Evolutionary conservation across 2,888 invertebrate species (phyloP), one percentile per base, ranked within the genome.

Genomic region (Nephrocerus scutellatus): DNA sequence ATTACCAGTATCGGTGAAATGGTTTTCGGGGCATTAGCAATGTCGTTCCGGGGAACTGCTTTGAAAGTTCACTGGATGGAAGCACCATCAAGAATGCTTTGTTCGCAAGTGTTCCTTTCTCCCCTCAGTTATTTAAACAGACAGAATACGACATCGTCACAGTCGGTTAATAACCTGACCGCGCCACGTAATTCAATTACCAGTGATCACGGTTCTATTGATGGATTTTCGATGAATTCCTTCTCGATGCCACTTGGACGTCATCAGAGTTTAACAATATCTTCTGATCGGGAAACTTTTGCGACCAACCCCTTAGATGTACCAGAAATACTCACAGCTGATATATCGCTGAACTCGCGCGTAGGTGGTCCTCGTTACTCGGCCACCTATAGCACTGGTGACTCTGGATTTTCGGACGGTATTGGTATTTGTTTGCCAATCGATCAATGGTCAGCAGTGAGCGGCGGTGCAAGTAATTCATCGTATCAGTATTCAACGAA

Each of bases 21-120:
- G 86, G 82, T 91, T 54, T 92, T 92, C 65, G 92, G 92, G 6
- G 82, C 89, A 3, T 83, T 88, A 34, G 87, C 89, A 3, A 84
- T 92, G 84, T 84, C 86, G 50, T 89, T 81, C 68, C 79, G 82
- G 58, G 89, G 87, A 37, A 80, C 86, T 23, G 82, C 87, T n/a
- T 75, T 89, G 48, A 92, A 92, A 74, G 85, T 74, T 4, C 74
- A 74, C 51, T 70, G 71, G 54, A 54, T 74, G 46, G 66, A 68
- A 16, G 61, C 68, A 3, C 73, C 74, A 4, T 56, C 66, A 0
- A 62, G 71, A 32, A 63, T 74, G 37, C 45, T 78, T 63, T 78
- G 76, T 60, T 76, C 78, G 2, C 77, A 78, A 63, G 74, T 78
- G 10, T 78, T 77, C 57, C 70, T 74, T 43, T 74, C 76, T 47